Conservation (phyloP, 64 coral and sea anemone genomes). For the Actinia tenebrosa region DNA sequence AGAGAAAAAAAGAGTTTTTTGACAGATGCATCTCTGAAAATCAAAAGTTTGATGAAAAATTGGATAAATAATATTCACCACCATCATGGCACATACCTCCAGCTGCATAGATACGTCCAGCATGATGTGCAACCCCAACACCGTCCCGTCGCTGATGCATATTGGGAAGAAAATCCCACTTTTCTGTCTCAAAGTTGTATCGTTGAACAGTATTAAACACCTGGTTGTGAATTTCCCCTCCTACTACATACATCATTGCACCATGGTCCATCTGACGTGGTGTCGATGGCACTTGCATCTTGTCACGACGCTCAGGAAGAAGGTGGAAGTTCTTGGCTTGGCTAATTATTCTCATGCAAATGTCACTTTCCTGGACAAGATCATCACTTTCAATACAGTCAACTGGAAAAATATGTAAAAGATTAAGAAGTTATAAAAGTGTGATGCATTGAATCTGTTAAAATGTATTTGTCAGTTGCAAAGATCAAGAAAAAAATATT, state of each 20-base stretch:
- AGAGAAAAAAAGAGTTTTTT: too few species aligned
- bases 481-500: too few species aligned
- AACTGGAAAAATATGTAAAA: constrained; percentile 34
- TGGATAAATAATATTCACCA: too few species aligned
- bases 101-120: constrained; percentile 83
- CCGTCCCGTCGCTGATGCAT: constrained; percentile 93
- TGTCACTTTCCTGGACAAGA: constrained; percentile 56
- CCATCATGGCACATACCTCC: constrained; percentile 43
- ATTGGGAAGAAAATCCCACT: constrained; percentile 56
- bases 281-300: constrained; percentile 38
- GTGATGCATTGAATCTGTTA: too few species aligned
- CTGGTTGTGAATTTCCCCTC: constrained; percentile 90
- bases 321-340: constrained; percentile 90
- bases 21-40: too few species aligned
- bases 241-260: constrained; percentile 81
- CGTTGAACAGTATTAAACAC: constrained; percentile 80
- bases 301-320: constrained; percentile 80
- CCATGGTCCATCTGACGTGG: constrained; percentile 52
- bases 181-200: constrained; percentile 70
- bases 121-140: constrained; percentile 78
- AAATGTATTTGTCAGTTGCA: too few species aligned
- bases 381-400: constrained; percentile 93
- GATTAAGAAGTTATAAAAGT: too few species aligned
- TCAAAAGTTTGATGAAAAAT: too few species aligned
- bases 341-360: constrained; percentile 78